These are phyloP conservation scores for Eulemur albifrons DNA, from an alignment of 2,797 vertebrate genomes.

Conservation along the genomic window DNA sequence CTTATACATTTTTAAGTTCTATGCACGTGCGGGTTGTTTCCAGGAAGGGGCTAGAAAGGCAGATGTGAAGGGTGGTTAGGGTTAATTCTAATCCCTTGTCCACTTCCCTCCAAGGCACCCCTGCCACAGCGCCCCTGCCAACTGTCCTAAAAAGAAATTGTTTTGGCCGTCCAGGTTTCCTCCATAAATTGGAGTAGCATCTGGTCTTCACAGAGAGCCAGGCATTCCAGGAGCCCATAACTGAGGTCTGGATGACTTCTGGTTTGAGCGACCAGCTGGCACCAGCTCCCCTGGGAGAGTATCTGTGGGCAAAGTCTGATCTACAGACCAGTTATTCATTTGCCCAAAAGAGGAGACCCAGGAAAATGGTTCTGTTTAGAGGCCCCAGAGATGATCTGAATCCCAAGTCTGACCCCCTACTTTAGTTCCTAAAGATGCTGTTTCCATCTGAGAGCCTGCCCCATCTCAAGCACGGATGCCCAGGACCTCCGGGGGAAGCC, in stretches of 20 bases:
- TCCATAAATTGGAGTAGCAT: slow-evolving; percentile 63
- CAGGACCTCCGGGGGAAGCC: not conserved
- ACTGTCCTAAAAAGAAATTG: slow-evolving; percentile 47
- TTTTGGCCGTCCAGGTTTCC: slow-evolving; percentile 59
- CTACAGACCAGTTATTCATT: not conserved
- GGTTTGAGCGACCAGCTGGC: slow-evolving; percentile 59
- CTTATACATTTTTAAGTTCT: not conserved
- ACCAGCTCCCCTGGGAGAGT: slow-evolving; percentile 24
- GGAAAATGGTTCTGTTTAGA: not conserved
- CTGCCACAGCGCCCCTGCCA: slow-evolving; percentile 30
- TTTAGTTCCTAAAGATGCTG: not conserved
- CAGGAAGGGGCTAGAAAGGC: not conserved
- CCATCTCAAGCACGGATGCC: not conserved
- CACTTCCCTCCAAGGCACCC: not conserved
- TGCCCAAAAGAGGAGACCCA: not conserved
- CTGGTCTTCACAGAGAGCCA: slow-evolving; percentile 68
- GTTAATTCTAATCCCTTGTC: not conserved
- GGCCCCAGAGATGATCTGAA: not conserved
- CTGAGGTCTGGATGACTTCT: not conserved
- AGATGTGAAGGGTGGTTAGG: not conserved
- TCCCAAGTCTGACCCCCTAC: not conserved
- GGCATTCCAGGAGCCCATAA: slow-evolving; percentile 37
- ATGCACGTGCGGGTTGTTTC: not conserved
- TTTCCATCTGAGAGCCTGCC: not conserved
- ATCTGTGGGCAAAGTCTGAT: slow-evolving; percentile 30